These are phyloP conservation scores for Palythoa grandiflora DNA, from an alignment of 92 coral and sea anemone genomes.

Conservation along the genomic window DNA sequence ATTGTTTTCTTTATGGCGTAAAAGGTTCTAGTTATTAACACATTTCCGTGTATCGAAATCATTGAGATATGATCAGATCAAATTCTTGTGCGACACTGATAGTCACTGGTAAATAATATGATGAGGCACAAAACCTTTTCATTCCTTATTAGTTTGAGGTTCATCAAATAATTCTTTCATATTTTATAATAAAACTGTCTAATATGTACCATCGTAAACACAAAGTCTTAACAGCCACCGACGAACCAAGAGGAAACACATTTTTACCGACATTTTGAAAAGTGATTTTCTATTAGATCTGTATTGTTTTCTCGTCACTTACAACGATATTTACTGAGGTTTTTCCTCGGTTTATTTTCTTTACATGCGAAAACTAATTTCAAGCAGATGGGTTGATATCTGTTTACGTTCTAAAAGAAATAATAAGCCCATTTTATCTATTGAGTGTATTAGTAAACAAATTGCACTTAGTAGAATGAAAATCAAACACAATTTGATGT, in stretches of 20 bases:
- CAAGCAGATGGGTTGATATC: slow-evolving; percentile 60
- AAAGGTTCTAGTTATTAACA: slow-evolving; percentile 47
- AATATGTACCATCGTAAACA: neutral
- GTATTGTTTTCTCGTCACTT: slow-evolving; percentile 27
- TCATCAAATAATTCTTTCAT: slow-evolving; percentile 30
- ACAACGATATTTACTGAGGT: slow-evolving; percentile 43
- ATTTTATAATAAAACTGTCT: neutral
- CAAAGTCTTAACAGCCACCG: neutral
- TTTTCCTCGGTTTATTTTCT: slow-evolving; percentile 44
- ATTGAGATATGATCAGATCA: slow-evolving; percentile 44
- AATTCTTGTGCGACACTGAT: slow-evolving; percentile 26
- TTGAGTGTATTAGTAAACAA: slow-evolving; percentile 75
- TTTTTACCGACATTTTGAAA: slow-evolving; percentile 33
- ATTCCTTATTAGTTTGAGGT: slow-evolving; percentile 25
- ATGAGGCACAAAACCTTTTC: slow-evolving; percentile 9
- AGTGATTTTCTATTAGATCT: slow-evolving; percentile 19
- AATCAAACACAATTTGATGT: slow-evolving; percentile 74
- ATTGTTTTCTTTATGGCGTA: slow-evolving; percentile 41
- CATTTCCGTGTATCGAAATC: slow-evolving; percentile 44
- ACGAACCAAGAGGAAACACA: neutral
- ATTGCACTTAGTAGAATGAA: slow-evolving; percentile 86
- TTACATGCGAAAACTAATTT: slow-evolving; percentile 62
- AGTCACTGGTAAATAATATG: slow-evolving; percentile 4
- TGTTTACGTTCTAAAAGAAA: slow-evolving; percentile 64
- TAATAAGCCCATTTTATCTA: slow-evolving; percentile 78